Evolutionary conservation across 1,140 invertebrate genomes (phyloP).

Genomic region (Diabrotica undecimpunctata): DNA sequence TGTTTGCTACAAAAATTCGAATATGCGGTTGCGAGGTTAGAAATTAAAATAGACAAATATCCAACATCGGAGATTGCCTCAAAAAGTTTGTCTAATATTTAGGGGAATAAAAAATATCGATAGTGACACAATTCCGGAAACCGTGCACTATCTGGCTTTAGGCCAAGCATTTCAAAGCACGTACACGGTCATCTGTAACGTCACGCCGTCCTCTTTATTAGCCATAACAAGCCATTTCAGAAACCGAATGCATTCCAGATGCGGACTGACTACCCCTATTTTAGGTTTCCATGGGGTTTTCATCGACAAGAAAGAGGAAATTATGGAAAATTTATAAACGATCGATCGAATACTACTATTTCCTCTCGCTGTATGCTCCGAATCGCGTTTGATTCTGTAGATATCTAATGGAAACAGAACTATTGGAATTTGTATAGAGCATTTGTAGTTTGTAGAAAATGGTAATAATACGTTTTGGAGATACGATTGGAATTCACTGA

Average conservation of each 20-base stretch:
- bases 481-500: too few species aligned
- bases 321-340: slow-evolving; percentile 29
- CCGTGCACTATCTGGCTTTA: slow-evolving; percentile 25
- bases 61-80: too few species aligned
- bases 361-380: slow-evolving; percentile 18
- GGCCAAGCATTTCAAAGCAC: slow-evolving; percentile 33
- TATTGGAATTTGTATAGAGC: too few species aligned
- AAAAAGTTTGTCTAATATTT: not conserved
- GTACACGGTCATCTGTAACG: slow-evolving; percentile 40
- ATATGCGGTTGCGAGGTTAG: too few species aligned
- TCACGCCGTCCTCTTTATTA: slow-evolving; percentile 40
- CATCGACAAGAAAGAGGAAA: slow-evolving; percentile 25
- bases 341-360: slow-evolving; percentile 13
- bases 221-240: slow-evolving; percentile 39
- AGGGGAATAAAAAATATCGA: not conserved
- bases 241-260: slow-evolving; percentile 37
- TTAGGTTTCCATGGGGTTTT: slow-evolving; percentile 23
- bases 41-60: too few species aligned
- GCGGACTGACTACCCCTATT: slow-evolving; percentile 26
- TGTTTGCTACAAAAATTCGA: too few species aligned
- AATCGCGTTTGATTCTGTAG: not conserved
- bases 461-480: too few species aligned
- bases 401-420: not conserved
- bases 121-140: slow-evolving; percentile 13
- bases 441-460: too few species aligned